Conservation (phyloP, 2,113 vertebrate species). For the Jaculus jaculus region DNA sequence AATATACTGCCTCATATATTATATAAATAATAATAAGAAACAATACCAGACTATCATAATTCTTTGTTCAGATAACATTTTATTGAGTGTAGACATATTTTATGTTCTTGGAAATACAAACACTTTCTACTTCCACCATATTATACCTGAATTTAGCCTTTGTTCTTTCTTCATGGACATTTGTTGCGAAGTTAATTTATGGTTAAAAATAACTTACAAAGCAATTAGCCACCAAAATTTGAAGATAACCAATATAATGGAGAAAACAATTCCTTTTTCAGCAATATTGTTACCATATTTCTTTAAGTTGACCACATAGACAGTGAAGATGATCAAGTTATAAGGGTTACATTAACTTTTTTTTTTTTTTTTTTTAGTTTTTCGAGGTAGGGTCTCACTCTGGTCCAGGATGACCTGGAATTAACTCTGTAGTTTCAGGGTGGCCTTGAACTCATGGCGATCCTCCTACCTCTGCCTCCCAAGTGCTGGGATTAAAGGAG, state of each 20-base stretch:
- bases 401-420: no score
- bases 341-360: not conserved
- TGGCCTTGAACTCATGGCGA: no score
- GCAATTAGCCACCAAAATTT: conserved; percentile 15
- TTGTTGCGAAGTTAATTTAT: conserved; percentile 33
- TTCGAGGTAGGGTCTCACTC: no score
- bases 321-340: not conserved
- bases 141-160: conserved; percentile 32
- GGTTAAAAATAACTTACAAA: conserved; percentile 53
- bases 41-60: conserved; percentile 19
- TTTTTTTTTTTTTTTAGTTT: no score
- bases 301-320: conserved; percentile 22
- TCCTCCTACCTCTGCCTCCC: no score
- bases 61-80: not conserved
- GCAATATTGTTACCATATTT: not conserved
- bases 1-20: conserved; percentile 19
- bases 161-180: not conserved
- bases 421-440: no score
- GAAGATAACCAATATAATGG: conserved; percentile 30
- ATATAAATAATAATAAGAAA: conserved; percentile 4
- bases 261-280: conserved; percentile 25
- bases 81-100: not conserved
- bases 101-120: conserved; percentile 45
- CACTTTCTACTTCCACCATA: not conserved
- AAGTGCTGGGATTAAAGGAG: no score